These are phyloP conservation scores for Argyrosomus japonicus DNA, from an alignment of 2,113 vertebrate genomes.

Conservation along the genomic window DNA sequence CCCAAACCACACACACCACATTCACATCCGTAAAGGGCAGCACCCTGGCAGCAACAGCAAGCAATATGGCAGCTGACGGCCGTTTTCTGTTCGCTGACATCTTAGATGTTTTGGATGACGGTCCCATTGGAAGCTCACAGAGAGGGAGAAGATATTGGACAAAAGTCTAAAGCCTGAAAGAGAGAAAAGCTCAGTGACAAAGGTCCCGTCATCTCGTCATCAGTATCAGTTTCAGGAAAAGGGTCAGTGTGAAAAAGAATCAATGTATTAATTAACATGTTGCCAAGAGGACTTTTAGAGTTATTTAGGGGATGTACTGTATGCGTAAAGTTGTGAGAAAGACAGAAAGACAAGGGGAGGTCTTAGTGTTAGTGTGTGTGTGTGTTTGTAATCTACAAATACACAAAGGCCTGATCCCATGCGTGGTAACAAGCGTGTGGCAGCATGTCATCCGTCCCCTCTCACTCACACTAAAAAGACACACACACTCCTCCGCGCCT, in stretches of 20 bases:
- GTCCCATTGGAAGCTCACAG: conserved; percentile 62
- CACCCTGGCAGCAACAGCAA: conserved; percentile 63
- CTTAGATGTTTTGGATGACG: conserved; percentile 72
- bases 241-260: conserved; percentile 35
- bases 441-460: conserved; percentile 70
- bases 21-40: conserved; percentile 77
- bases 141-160: conserved; percentile 46
- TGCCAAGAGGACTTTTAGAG: conserved; percentile 22
- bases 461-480: conserved; percentile 19
- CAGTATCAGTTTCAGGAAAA: conserved; percentile 57
- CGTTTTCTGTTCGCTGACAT: conserved; percentile 69
- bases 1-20: conserved; percentile 53
- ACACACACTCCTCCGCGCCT: conserved; percentile 53
- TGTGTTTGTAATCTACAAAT: conserved; percentile 46
- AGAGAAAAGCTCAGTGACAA: conserved; percentile 51
- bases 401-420: conserved; percentile 57
- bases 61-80: conserved; percentile 72
- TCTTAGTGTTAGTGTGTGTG: conserved; percentile 21
- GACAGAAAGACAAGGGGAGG: conserved; percentile 36
- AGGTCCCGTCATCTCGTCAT: conserved; percentile 51
- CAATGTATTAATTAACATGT: conserved; percentile 45
- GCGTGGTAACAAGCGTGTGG: conserved; percentile 72
- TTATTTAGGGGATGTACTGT: neutral
- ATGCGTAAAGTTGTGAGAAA: conserved; percentile 40
- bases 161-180: conserved; percentile 38